Base-by-base conservation (phyloP, 2,113 vertebrate species). In the Megaceryle torquata region DNA sequence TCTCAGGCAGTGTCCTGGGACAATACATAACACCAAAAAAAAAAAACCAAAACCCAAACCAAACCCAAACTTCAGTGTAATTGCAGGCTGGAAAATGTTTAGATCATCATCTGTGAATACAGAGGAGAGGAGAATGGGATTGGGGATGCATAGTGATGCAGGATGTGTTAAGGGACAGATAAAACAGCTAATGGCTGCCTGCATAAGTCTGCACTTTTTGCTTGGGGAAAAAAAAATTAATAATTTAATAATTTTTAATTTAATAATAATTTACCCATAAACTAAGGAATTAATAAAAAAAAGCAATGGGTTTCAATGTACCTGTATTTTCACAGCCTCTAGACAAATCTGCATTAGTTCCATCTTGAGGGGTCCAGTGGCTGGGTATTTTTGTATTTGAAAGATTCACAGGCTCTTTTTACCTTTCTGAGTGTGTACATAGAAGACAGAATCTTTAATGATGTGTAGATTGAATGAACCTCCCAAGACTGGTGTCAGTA, bases 1-100 rank as follows among this genome's bases (percentile, higher is more conserved):
- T 92, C 95, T 85, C 64, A 41, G 86, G 82, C 65, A 92, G 89
- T 93, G 74, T 89, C 87, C 90, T 46, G 33, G 70, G 59, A 79
- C 88, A 67, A 57, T 83, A 35, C 72, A 53, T 91, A 83, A 64
- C 44, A 44, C 26, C 22, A 54, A 54, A 54, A 28, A 17, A 15
- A 53, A 53, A 53, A 53, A 44, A 14, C 11, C 13, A 14, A 44
- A n/a, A 54, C 48, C 48, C 19, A 50, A 50, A 50, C 48, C 26
- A 88, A 26, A 41, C 39, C 43, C 0, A 0, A 74, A 57, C 64
- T 56, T 88, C 22, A n/a, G 83, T 88, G 7, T 79, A 85, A 59
- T 85, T 94, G 53, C 72, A 86, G 85, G 59, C 44, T 91, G 44
- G 65, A 81, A 87, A 88, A 91, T 16, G 18, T 92, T 90, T 94